Evolutionary conservation across 2,888 invertebrate genomes (phyloP), one percentile per base, ranked within the genome.

Genomic region (Syrista parreyssii): DNA sequence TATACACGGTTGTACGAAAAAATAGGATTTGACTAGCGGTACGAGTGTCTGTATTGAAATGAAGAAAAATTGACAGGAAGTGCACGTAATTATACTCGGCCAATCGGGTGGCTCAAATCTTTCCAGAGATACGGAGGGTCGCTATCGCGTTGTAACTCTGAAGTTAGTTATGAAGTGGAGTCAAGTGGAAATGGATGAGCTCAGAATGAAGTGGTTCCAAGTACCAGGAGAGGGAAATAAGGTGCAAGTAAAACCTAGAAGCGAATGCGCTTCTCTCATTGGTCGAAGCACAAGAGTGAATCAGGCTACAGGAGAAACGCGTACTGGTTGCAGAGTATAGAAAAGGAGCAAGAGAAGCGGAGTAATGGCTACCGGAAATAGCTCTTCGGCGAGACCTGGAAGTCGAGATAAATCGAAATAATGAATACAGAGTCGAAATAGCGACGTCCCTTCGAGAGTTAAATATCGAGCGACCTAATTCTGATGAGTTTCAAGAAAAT

Each of bases 391-490:
- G 33, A 55, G 80, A 80, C 75, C 78, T 75, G 77, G 74, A 76
- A 83, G 84, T 84, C 82, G 82, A 85, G 86, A 88, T 86, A 85
- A 86, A 88, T 87, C 82, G 84, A 84, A 84, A 84, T 87, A 87
- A 89, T 89, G 88, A 88, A 88, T 88, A 86, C 86, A 79, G 83
- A 80, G 84, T 80, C 82, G 84, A 85, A 89, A 88, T 87, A 89
- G 82, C 83, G 79, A 79, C 82, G 84, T 80, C 81, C 83, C 83
- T 87, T 88, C 86, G 82, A 82, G 76, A 80, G 80, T 78, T 75
- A 84, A 86, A 85, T 88, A 89, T 89, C 86, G 88, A 88, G 82
- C 85, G 89, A 88, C 89, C 89, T 82, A 89, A 79, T 85, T 89
- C 23, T 6, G 40, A 55, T 2, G 4, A 55, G 6, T 55, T 15